phyloP scores from a whole-genome alignment of 92 coral and sea anemone genomes.

The Zoanthus solanderi region DNA sequence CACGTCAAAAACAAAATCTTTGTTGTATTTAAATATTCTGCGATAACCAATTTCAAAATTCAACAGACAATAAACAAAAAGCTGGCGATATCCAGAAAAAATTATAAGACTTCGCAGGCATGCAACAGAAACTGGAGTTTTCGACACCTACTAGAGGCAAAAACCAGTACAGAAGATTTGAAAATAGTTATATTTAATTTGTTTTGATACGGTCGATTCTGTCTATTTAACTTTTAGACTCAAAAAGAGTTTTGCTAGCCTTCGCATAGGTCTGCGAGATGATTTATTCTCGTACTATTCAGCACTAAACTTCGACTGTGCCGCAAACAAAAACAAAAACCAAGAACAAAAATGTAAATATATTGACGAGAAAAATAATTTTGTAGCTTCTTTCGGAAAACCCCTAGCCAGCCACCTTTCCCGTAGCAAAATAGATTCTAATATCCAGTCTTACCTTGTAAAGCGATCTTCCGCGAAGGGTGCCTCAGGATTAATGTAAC shows the following conservation, averaged over 20 bases:
- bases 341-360: background rate
- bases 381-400: background rate
- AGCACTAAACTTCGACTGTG: background rate
- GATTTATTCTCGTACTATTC: background rate
- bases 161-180: background rate
- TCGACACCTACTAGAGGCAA: background rate
- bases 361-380: background rate
- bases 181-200: conserved; percentile 12
- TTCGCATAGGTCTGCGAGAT: background rate
- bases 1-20: background rate
- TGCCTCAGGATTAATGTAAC: conserved; percentile 77
- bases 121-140: background rate
- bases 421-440: conserved; percentile 3
- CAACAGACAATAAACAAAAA: background rate
- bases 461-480: conserved; percentile 91
- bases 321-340: background rate
- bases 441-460: conserved; percentile 68
- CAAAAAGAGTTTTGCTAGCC: background rate
- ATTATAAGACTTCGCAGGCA: background rate
- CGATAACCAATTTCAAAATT: background rate
- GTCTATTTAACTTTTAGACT: background rate
- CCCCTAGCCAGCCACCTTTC: background rate
- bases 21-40: background rate
- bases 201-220: background rate
- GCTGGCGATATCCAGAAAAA: background rate